phyloP scores from a whole-genome alignment of 1,140 invertebrate genomes.

The Ladona fulva region DNA sequence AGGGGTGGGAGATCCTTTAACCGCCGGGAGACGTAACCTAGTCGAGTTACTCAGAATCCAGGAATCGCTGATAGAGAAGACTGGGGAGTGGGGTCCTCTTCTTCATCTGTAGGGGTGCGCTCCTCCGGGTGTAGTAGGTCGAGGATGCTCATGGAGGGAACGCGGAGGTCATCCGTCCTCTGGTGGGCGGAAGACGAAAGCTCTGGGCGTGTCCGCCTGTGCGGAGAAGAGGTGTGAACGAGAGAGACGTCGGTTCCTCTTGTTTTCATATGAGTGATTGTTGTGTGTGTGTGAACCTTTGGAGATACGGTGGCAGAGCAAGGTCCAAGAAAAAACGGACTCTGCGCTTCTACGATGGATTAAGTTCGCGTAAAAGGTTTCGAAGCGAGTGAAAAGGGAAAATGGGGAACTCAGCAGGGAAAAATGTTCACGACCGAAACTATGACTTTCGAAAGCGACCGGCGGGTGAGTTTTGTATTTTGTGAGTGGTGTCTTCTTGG shows the following conservation, averaged over 20 bases:
- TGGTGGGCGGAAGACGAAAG: neutral
- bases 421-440: neutral
- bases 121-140: neutral
- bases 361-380: no score
- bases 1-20: neutral
- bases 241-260: no score
- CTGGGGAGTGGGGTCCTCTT: no score
- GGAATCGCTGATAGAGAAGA: neutral
- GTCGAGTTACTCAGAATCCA: neutral
- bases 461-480: neutral
- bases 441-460: neutral
- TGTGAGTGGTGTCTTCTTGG: no score
- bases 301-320: no score
- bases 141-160: neutral
- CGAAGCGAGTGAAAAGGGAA: no score
- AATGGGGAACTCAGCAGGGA: neutral
- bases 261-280: no score
- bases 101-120: neutral
- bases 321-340: no score
- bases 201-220: neutral
- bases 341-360: no score
- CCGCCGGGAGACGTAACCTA: conserved; percentile 1
- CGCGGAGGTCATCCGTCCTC: neutral
- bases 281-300: no score
- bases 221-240: neutral